Percentiles rank a stretch among this genome's conserved stretches.
Evolutionary conservation across 2,113 vertebrate genomes (phyloP).

Genomic region (Verasper variegatus): DNA sequence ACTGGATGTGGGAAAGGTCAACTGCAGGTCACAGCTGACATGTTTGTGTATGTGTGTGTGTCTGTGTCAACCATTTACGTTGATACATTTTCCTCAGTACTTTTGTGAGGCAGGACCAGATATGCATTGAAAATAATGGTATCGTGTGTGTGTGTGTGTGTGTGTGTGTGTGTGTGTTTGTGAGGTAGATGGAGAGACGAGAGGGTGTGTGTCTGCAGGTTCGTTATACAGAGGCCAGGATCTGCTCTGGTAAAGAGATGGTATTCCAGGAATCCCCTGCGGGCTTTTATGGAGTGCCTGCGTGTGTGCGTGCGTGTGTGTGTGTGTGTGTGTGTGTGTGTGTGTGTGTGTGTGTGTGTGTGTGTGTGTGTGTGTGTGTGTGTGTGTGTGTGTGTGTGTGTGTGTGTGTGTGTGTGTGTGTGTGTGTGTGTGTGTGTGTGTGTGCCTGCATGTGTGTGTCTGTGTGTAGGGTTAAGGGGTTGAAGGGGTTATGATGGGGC

Average conservation of each 20-base stretch:
- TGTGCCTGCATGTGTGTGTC: not conserved
- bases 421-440: constrained; percentile 1
- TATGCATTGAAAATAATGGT: not conserved
- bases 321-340: constrained; percentile 30
- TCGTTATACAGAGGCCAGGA: constrained; percentile 42
- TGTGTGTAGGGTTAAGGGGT: constrained; percentile 58
- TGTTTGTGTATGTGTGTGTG: constrained; percentile 37
- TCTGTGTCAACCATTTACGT: not conserved
- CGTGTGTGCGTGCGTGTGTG: constrained; percentile 42
- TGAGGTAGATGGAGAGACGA: not conserved
- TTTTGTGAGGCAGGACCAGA: not conserved
- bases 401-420: constrained; percentile 36
- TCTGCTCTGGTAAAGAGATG: constrained; percentile 59
- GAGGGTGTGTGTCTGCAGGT: constrained; percentile 30
- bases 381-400: not conserved
- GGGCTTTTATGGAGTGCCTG: constrained; percentile 58
- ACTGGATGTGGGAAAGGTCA: constrained; percentile 73
- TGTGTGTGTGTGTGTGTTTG: not conserved
- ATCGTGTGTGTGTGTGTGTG: not conserved
- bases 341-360: constrained; percentile 45
- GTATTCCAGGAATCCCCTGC: constrained; percentile 70
- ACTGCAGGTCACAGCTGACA: constrained; percentile 61
- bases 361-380: constrained; percentile 4
- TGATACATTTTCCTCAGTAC: not conserved
- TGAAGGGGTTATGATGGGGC: constrained; percentile 72